Percentiles rank a stretch among this genome's conserved stretches.
Conservation (phyloP, 2,888 invertebrate genomes). For the Sarcophaga rosellei region DNA sequence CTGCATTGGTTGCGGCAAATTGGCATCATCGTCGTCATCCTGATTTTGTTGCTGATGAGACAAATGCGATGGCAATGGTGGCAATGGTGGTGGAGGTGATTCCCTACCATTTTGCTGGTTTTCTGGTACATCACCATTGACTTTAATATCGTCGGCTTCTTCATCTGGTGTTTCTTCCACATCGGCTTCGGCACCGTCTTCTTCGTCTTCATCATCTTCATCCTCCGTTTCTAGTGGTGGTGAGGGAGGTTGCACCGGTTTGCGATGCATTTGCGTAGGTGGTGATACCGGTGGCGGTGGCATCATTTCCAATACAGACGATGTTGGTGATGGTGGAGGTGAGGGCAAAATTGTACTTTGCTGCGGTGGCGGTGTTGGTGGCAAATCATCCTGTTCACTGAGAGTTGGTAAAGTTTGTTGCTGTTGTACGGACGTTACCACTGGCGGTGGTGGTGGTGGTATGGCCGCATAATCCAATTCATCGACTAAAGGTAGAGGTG, state of each 20-base stretch:
- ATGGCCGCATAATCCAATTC: constrained; percentile 66
- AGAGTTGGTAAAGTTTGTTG: constrained; percentile 75
- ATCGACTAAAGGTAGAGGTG: constrained; percentile 67
- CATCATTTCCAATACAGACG: constrained; percentile 76
- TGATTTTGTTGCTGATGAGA: constrained; percentile 74
- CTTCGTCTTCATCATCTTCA: constrained; percentile 70
- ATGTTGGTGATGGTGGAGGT: constrained; percentile 72
- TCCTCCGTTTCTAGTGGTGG: constrained; percentile 72
- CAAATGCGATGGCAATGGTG: constrained; percentile 78
- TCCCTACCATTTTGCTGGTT: constrained; percentile 63
- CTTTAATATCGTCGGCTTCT: constrained; percentile 55
- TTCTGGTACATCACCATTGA: constrained; percentile 52
- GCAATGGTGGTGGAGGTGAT: constrained; percentile 77
- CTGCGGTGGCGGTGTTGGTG: constrained; percentile 77
- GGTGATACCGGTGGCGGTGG: constrained; percentile 74
- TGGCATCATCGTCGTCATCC: constrained; percentile 57
- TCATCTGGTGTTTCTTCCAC: constrained; percentile 69
- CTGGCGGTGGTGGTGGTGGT: constrained; percentile 71
- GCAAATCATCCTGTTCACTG: constrained; percentile 77
- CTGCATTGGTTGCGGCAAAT: constrained; percentile 66
- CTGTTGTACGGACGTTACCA: constrained; percentile 64
- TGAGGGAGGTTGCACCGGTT: constrained; percentile 65
- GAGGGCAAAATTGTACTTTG: constrained; percentile 68
- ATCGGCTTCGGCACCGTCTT: constrained; percentile 72
- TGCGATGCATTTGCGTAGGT: constrained; percentile 61